phyloP scores from a whole-genome alignment of 2,888 invertebrate species.

The Trimorus sp. region DNA sequence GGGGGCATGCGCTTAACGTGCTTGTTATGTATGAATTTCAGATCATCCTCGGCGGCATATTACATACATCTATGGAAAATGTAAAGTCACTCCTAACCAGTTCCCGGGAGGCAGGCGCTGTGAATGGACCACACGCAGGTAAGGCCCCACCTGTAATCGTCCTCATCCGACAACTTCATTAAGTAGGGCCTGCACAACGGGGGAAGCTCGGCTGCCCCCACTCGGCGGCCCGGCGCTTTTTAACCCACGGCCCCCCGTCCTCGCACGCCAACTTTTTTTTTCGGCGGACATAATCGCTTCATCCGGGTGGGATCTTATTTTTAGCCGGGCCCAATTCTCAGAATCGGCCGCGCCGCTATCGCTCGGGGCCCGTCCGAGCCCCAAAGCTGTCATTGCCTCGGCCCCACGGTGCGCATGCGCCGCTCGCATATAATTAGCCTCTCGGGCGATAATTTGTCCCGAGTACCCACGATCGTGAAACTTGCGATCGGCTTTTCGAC shows the following conservation, averaged over 20 bases:
- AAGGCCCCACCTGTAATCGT: constrained; percentile 80
- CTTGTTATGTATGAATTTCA: constrained; percentile 63
- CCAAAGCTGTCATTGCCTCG: constrained; percentile 57
- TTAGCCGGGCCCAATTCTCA: constrained; percentile 78
- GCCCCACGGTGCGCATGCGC: constrained; percentile 37
- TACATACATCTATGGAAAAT: constrained; percentile 69
- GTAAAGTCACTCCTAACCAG: constrained; percentile 78
- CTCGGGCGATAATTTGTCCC: constrained; percentile 77
- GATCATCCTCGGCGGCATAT: constrained; percentile 57
- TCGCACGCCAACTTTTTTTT: constrained; percentile 73
- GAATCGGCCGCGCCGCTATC: constrained; percentile 74
- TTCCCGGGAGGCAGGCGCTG: constrained; percentile 71
- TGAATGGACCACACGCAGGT: constrained; percentile 81
- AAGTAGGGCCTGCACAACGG: constrained; percentile 72
- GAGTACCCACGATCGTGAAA: constrained; percentile 77
- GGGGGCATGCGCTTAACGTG: constrained; percentile 41
- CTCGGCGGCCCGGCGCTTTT: constrained; percentile 51
- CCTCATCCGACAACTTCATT: constrained; percentile 81
- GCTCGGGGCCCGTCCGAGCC: constrained; percentile 61
- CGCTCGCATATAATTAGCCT: constrained; percentile 74
- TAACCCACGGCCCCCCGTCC: constrained; percentile 39
- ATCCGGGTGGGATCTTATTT: constrained; percentile 81
- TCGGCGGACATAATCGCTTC: constrained; percentile 78
- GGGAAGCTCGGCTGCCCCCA: constrained; percentile 60
- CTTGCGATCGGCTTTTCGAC: constrained; percentile 70